Evolutionary conservation across 2,888 invertebrate species (phyloP).

Genomic region (Diloba caeruleocephala): DNA sequence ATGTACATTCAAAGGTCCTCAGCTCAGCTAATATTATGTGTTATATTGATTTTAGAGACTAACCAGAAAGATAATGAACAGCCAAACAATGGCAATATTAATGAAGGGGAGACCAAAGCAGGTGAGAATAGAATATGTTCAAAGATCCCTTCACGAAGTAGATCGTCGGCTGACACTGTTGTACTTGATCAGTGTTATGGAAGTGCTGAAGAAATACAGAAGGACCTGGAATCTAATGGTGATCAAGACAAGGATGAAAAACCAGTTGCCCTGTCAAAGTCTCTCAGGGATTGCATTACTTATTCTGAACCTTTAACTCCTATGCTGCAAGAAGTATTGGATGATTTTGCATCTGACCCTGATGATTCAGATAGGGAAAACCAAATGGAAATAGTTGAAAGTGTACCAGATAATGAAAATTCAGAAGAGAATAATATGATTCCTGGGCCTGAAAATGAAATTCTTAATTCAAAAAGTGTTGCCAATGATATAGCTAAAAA

Average conservation of each 20-base stretch:
- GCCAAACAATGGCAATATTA: slow-evolving; percentile 59
- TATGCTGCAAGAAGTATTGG: slow-evolving; percentile 72
- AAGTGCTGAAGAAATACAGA: slow-evolving; percentile 71
- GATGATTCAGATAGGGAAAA: slow-evolving; percentile 65
- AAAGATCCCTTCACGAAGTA: slow-evolving; percentile 66
- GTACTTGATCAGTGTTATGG: slow-evolving; percentile 73
- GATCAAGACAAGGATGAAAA: slow-evolving; percentile 31
- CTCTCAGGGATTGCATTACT: slow-evolving; percentile 72
- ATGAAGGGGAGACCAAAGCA: slow-evolving; percentile 65
- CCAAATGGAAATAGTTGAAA: slow-evolving; percentile 67
- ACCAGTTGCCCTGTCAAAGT: slow-evolving; percentile 49
- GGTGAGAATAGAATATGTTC: slow-evolving; percentile 76
- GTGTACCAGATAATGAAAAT: slow-evolving; percentile 42
- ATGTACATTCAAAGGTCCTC: no score
- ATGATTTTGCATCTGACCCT: slow-evolving; percentile 77
- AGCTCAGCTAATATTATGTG: neutral
- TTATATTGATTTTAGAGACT: slow-evolving; percentile 58
- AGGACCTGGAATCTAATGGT: slow-evolving; percentile 62
- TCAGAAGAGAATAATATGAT: slow-evolving; percentile 29
- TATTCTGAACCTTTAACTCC: slow-evolving; percentile 77
- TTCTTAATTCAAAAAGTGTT: slow-evolving; percentile 25
- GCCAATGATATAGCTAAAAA: slow-evolving; percentile 31
- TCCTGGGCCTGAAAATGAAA: slow-evolving; percentile 38
- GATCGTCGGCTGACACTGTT: slow-evolving; percentile 80
- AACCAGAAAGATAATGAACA: slow-evolving; percentile 56